phyloP scores from a whole-genome alignment of 2,888 invertebrate genomes.

The Scaptomyza parva region DNA sequence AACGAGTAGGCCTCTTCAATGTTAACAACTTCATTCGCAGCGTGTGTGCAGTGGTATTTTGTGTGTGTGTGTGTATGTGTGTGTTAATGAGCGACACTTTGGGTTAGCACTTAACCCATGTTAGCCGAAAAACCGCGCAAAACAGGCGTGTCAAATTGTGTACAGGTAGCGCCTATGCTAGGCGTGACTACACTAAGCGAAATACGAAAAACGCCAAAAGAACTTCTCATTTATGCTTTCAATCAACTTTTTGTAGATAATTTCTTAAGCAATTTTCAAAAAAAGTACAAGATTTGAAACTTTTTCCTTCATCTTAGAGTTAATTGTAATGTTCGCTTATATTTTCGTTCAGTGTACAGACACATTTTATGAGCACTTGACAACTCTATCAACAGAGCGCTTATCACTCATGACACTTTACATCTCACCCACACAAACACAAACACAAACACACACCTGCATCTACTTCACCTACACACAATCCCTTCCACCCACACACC shows the following conservation, averaged over 20 bases:
- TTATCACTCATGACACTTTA: conserved; percentile 58
- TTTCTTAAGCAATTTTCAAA: no score
- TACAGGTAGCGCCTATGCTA: conserved; percentile 44
- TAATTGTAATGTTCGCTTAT: not conserved
- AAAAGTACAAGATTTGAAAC: no score
- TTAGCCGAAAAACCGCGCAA: conserved; percentile 60
- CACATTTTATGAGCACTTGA: conserved; percentile 70
- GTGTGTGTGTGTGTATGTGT: conserved; percentile 36
- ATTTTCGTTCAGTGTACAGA: conserved; percentile 12
- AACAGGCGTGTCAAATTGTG: conserved; percentile 55
- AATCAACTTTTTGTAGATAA: no score
- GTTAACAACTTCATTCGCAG: conserved; percentile 51
- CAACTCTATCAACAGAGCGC: conserved; percentile 72
- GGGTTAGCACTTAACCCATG: conserved; percentile 69
- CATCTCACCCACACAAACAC: conserved; percentile 11
- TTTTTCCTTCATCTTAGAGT: no score
- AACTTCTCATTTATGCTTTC: no score
- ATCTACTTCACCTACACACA: no score
- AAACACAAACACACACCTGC: not conserved
- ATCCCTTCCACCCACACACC: not conserved
- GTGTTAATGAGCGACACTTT: conserved; percentile 69
- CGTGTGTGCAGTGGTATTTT: conserved; percentile 15
- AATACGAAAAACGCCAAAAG: not conserved
- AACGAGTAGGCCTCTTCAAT: conserved; percentile 52
- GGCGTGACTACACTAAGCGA: conserved; percentile 1